These are phyloP conservation scores for Seira sanloemensis DNA, from an alignment of 2,888 invertebrate species.

Conservation along the genomic window DNA sequence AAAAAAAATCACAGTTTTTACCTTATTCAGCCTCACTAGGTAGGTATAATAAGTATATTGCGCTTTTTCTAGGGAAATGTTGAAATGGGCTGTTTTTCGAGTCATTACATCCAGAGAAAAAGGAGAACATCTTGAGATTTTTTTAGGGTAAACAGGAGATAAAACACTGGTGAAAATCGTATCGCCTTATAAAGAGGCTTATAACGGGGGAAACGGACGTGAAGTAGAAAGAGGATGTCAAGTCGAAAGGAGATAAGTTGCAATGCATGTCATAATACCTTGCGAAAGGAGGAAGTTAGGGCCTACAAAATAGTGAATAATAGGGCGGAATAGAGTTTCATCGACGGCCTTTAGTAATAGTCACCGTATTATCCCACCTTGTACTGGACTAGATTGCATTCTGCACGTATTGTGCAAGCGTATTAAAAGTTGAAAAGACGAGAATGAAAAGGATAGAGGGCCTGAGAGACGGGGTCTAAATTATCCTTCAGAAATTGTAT, in stretches of 20 bases:
- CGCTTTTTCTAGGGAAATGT: conserved; percentile 28
- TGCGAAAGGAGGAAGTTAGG: background rate
- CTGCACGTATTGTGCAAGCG: too few species aligned
- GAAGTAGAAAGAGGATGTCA: conserved; percentile 12
- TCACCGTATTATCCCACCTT: too few species aligned
- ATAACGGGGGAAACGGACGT: background rate
- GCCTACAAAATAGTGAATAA: background rate
- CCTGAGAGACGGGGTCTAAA: too few species aligned
- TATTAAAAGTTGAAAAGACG: too few species aligned
- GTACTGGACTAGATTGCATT: too few species aligned
- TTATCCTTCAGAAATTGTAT: too few species aligned
- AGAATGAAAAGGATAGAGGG: too few species aligned
- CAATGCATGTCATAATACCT: conserved; percentile 1
- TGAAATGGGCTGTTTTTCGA: conserved; percentile 58
- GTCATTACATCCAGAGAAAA: conserved; percentile 54
- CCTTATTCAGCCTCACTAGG: background rate
- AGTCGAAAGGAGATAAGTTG: conserved; percentile 5
- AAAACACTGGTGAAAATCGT: background rate
- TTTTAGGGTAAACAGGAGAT: background rate
- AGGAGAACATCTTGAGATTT: conserved; percentile 15
- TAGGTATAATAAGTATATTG: background rate
- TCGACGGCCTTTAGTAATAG: too few species aligned
- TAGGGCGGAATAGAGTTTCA: background rate
- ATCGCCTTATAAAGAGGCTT: background rate
- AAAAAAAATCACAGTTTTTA: conserved; percentile 4